Evolutionary conservation across 2,888 invertebrate species (phyloP), one percentile per base, ranked within the genome.

Genomic region (Noctuana brunneofusca): DNA sequence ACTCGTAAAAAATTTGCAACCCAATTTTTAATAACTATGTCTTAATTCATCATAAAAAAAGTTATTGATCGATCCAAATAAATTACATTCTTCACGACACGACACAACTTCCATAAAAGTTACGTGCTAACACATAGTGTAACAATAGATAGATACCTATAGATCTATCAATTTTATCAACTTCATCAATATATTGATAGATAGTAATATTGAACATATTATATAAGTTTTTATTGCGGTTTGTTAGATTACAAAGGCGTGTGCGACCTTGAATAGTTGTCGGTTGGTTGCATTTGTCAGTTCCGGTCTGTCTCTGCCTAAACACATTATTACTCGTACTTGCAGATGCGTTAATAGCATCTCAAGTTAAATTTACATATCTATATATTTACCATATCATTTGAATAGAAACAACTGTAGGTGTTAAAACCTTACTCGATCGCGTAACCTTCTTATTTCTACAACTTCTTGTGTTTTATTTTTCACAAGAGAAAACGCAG

Each of bases 231-330:
- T 27, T 16, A 48, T 48, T 35, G 35, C 14, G 8, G 16, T 46
- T 30, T 27, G 27, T 16, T 18, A 30, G 24, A 53, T 16, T n/a
- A 52, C 57, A 63, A 66, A 80, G 78, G 77, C 72, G 78, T 79
- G 75, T 75, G 71, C 79, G 87, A 86, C 89, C 89, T 89, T 89
- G 87, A 78, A 73, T 68, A 67, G 66, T 68, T 70, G 70, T 71
- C 81, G 86, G 80, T 82, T 69, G 74, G 83, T 73, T 87, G 85
- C 84, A 80, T 78, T 62, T 75, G 71, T 65, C 70, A 69, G 82
- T 89, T 88, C 87, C 87, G 86, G 80, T 78, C 80, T 74, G 82
- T 81, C 80, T 81, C 81, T 49, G 24, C 48, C 59, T 65, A 65
- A 63, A 65, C 41, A 55, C 66, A 65, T 71, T 41, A 62, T 27